phyloP scores from a whole-genome alignment of 1,140 invertebrate species.

The Nixonia krombeini region DNA sequence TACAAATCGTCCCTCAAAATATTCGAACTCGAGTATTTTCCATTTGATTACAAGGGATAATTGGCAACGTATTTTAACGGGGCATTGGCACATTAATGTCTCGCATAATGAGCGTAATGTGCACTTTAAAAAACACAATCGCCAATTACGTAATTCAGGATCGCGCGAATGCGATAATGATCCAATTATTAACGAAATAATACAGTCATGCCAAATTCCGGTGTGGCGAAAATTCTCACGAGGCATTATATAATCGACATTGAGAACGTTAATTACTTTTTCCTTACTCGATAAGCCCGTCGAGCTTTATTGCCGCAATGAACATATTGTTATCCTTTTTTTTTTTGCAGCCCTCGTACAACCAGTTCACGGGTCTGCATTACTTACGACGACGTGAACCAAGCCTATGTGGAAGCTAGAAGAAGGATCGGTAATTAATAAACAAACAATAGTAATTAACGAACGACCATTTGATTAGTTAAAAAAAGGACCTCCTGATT shows the following conservation, averaged over 20 bases:
- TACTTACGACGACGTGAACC: constrained; percentile 91
- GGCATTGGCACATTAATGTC: too few species aligned
- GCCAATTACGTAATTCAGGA: constrained; percentile 26
- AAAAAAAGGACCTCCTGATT: neutral
- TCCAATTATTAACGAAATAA: constrained; percentile 13
- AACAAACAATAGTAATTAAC: too few species aligned
- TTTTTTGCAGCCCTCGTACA: constrained; percentile 74
- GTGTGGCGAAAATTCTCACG: constrained; percentile 30
- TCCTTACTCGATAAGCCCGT: constrained; percentile 16
- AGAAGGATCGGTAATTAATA: constrained; percentile 84
- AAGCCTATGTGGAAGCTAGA: constrained; percentile 88
- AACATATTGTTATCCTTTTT: constrained; percentile 6
- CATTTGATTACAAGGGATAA: too few species aligned
- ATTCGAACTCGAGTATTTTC: too few species aligned
- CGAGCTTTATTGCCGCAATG: neutral
- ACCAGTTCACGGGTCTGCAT: constrained; percentile 86
- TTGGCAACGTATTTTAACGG: too few species aligned
- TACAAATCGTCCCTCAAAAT: too few species aligned
- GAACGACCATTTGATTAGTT: too few species aligned
- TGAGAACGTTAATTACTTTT: constrained; percentile 17
- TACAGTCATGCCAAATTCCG: too few species aligned
- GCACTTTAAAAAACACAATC: neutral
- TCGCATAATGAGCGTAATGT: too few species aligned
- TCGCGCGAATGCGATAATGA: constrained; percentile 20
- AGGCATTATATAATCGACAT: constrained; percentile 29